These are phyloP conservation scores for Apodemia hepburni DNA, from an alignment of 2,888 invertebrate species.

Conservation along the genomic window DNA sequence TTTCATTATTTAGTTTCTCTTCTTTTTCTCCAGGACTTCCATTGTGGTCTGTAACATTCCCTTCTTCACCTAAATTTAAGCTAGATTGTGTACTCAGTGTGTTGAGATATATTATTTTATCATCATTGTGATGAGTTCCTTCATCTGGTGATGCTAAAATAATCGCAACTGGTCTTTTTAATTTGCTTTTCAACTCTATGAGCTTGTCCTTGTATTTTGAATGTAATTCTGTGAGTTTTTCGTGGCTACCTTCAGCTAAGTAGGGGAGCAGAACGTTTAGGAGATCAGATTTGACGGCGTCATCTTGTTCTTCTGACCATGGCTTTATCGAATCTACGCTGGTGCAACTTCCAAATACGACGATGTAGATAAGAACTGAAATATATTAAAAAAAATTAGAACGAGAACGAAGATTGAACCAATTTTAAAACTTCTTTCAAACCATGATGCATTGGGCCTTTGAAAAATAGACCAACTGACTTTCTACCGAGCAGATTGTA, in stretches of 20 bases:
- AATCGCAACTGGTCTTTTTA: constrained; percentile 3
- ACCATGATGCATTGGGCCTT: too few relatives aligned
- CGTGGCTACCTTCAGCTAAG: background rate
- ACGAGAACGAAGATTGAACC: too few relatives aligned
- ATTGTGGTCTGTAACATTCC: background rate
- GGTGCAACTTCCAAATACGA: background rate
- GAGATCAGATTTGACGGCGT: background rate
- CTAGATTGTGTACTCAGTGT: background rate
- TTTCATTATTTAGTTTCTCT: background rate
- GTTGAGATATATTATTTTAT: background rate
- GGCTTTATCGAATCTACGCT: background rate
- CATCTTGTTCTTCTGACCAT: constrained; percentile 1
- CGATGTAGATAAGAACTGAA: constrained; percentile 4
- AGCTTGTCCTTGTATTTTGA: background rate
- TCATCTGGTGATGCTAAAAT: background rate
- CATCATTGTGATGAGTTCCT: background rate
- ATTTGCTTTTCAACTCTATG: background rate
- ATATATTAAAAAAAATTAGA: too few relatives aligned
- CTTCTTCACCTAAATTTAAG: background rate
- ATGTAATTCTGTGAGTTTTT: background rate
- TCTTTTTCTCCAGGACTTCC: background rate
- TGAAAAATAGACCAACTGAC: too few relatives aligned
- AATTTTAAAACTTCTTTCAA: too few relatives aligned
- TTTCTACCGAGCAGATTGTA: too few relatives aligned
- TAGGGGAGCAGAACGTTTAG: background rate